phyloP scores from a whole-genome alignment of 2,888 invertebrate species.

The Dioctria rufipes region DNA sequence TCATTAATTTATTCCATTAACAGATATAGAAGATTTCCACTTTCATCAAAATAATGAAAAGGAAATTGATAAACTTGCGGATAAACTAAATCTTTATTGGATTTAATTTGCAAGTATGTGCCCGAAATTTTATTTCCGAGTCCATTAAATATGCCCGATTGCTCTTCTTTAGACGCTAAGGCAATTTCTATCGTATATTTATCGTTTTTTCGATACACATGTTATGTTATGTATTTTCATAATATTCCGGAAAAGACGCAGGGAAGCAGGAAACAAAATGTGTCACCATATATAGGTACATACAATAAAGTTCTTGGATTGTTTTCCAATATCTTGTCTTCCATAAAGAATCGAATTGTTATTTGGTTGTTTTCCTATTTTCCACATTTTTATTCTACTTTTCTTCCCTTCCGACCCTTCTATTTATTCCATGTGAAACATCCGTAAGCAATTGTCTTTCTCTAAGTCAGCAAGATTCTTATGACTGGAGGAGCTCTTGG shows the following conservation, averaged over 20 bases:
- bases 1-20: too few relatives aligned
- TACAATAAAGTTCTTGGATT: slow-evolving; percentile 55
- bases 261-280: slow-evolving; percentile 24
- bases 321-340: slow-evolving; percentile 52
- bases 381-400: neutral
- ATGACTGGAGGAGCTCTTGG: slow-evolving; percentile 15
- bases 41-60: too few relatives aligned
- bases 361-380: slow-evolving; percentile 53
- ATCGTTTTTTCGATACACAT: slow-evolving; percentile 1
- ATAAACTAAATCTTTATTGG: neutral
- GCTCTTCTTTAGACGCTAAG: slow-evolving; percentile 2
- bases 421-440: neutral
- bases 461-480: slow-evolving; percentile 46
- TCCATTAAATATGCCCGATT: slow-evolving; percentile 33
- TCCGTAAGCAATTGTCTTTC: slow-evolving; percentile 16
- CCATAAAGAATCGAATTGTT: slow-evolving; percentile 44
- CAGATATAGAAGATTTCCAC: too few relatives aligned
- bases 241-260: slow-evolving; percentile 12
- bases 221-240: slow-evolving; percentile 7
- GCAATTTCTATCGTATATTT: slow-evolving; percentile 28
- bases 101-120: slow-evolving; percentile 26
- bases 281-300: slow-evolving; percentile 45
- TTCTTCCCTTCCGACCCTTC: neutral
- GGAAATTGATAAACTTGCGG: too few relatives aligned
- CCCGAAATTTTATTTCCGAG: neutral